Evolutionary conservation across 1,140 invertebrate species (phyloP).

Genomic region (Sycobia sp.): DNA sequence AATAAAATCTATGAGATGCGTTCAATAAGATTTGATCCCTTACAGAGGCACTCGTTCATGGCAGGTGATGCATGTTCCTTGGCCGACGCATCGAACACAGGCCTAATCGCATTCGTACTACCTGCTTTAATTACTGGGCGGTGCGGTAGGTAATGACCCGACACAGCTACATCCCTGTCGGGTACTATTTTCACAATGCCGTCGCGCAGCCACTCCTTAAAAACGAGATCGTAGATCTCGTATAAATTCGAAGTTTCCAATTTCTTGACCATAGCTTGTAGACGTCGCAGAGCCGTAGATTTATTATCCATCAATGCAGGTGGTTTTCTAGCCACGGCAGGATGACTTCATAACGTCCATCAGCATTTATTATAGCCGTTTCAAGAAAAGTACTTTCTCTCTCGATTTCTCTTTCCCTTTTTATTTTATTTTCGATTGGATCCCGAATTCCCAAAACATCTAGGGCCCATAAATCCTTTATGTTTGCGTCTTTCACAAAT

Average conservation of each 20-base stretch:
- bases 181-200: neutral
- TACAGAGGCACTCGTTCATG: slow-evolving; percentile 51
- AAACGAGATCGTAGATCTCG: neutral
- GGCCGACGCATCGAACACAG: slow-evolving; percentile 38
- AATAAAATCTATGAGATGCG: neutral
- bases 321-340: no score
- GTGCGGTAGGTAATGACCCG: neutral
- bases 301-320: no score
- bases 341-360: no score
- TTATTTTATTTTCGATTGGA: neutral
- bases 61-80: slow-evolving; percentile 31
- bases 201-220: no score
- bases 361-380: neutral
- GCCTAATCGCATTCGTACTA: slow-evolving; percentile 32
- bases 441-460: no score
- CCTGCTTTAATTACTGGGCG: slow-evolving; percentile 29
- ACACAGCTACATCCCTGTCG: neutral
- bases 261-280: no score
- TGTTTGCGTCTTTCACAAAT: no score
- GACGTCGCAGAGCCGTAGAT: no score
- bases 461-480: neutral
- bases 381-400: neutral
- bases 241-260: no score
- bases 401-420: neutral
- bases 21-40: slow-evolving; percentile 30